Evolutionary conservation across 2,113 vertebrate species (phyloP), one percentile per base, ranked within the genome.

Genomic region (Motacilla alba): DNA sequence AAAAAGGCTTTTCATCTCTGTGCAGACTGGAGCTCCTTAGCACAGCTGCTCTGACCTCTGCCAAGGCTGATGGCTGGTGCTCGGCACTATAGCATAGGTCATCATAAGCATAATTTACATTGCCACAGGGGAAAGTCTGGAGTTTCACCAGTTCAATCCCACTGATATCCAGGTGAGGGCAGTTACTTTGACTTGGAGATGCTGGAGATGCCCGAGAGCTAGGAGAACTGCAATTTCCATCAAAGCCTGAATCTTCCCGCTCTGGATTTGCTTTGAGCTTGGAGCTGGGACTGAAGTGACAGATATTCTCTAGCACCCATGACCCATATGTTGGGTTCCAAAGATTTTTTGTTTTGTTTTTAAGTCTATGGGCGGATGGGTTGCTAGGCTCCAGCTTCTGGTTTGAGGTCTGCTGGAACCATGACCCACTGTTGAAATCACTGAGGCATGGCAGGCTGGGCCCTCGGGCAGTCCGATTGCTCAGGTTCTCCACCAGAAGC

Each of bases 271-370:
- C 82, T 68, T 94, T 83, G 56, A 90, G 69, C 68, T 96, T 96
- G 56, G 94, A 87, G 44, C 50, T 89, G 52, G 93, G 72, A 26
- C 94, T 95, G 77, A 96, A 88, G 44, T 91, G 95, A 78, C 98
- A 97, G 86, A 98, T 97, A 87, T 94, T 98, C 87, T 99, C 99
- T 91, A 99, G 95, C 72, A 99, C 98, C 98, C 99, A 99, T 5
- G 99, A 99, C 39, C 98, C 99, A 7, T 98, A 99, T 3, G 99
- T 99, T 67, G 98, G 99, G 97, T 99, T 99, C 99, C 98, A 99
- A 88, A 99, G 98, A 80, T 99, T 99, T 97, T 99, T 99, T 4
- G 98, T 98, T 97, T 99, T 99, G 96, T 99, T 99, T 95, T 98
- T 99, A 86, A 98, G 95, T 97, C 96, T 98, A 94, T 99, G 98